A percentile compares a stretch with the other conserved stretches of the same genome.
Conservation (phyloP, 2,113 vertebrate species). For the Phoenicopterus ruber region DNA sequence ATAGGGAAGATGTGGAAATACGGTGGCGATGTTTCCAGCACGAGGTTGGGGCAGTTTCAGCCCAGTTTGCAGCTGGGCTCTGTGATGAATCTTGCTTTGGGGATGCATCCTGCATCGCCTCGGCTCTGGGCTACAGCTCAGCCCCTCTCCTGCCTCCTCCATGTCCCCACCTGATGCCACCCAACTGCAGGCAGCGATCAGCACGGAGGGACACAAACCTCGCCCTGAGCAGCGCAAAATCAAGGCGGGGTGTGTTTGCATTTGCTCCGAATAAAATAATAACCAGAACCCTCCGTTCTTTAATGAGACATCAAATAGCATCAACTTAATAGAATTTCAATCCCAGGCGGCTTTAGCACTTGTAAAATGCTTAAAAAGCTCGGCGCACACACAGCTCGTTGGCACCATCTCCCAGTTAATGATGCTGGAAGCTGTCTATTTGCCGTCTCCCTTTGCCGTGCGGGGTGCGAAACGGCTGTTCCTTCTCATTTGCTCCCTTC, state of each 20-base stretch:
- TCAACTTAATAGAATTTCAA: background rate
- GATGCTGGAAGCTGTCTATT: background rate
- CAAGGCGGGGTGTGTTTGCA: background rate
- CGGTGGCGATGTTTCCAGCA: background rate
- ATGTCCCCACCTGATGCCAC: background rate
- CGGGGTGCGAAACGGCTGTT: background rate
- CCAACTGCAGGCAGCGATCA: background rate
- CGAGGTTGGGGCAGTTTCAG: accelerated
- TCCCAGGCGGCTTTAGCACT: background rate
- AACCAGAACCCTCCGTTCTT: background rate
- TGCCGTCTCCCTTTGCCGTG: background rate
- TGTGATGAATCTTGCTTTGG: accelerated
- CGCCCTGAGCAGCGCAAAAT: background rate
- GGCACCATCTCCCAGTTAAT: background rate
- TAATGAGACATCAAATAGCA: background rate
- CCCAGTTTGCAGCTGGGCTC: background rate
- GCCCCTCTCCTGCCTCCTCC: background rate
- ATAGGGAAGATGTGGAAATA: background rate
- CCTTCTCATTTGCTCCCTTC: background rate
- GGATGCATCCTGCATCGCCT: background rate
- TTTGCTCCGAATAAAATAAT: background rate
- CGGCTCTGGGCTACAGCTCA: background rate
- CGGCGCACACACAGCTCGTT: background rate
- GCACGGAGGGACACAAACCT: background rate
- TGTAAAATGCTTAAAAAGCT: background rate